A percentile compares a stretch with the other conserved stretches of the same genome.
phyloP scores from a whole-genome alignment of 2,113 vertebrate species.

The Chauna torquata region DNA sequence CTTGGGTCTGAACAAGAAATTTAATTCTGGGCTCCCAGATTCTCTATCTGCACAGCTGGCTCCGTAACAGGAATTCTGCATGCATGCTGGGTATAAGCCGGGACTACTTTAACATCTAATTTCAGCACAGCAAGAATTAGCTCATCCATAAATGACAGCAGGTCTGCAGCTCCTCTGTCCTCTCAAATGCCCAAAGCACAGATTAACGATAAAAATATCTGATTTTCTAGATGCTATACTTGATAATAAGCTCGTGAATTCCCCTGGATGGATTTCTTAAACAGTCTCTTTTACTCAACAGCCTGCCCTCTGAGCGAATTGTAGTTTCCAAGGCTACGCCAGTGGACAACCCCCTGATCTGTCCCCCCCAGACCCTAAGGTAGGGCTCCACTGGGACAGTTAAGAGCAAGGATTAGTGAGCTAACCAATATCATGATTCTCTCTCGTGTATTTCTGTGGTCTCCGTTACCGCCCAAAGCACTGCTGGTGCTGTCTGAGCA shows the following conservation, averaged over 20 bases:
- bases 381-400: background rate
- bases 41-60: constrained; percentile 30
- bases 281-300: constrained; percentile 9
- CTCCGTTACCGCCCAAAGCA: background rate
- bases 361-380: background rate
- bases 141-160: constrained; percentile 66
- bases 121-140: constrained; percentile 60
- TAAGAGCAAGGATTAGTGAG: background rate
- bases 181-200: constrained; percentile 46
- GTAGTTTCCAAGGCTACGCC: background rate
- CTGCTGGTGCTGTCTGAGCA: background rate
- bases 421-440: background rate
- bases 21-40: constrained; percentile 33
- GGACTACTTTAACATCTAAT: constrained; percentile 50
- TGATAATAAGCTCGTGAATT: constrained; percentile 47
- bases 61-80: constrained; percentile 15
- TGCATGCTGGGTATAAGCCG: constrained; percentile 18
- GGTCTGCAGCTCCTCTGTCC: constrained; percentile 51
- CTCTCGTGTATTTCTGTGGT: background rate
- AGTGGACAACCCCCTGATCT: background rate
- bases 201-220: constrained; percentile 49
- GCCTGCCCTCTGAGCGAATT: background rate
- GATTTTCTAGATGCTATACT: constrained; percentile 49
- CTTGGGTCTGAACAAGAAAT: background rate
- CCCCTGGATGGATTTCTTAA: constrained; percentile 26